Evolutionary conservation across 2,113 vertebrate genomes (phyloP).

Genomic region (crab-eating macaque (Macaca fascicularis)): DNA sequence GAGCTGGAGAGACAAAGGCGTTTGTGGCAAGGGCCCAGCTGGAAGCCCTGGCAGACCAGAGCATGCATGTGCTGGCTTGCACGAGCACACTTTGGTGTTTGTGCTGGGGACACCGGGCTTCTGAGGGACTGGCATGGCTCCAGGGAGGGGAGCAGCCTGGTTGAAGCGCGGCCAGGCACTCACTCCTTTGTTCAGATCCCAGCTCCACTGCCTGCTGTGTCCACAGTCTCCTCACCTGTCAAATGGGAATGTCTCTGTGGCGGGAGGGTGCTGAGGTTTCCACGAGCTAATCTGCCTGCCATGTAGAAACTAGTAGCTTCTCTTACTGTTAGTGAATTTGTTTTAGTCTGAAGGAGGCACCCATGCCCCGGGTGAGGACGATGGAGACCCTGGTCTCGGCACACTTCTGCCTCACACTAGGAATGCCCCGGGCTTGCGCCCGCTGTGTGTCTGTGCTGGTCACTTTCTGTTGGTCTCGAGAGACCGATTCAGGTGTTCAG

Average conservation of each 20-base stretch:
- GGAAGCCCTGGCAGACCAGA: background rate
- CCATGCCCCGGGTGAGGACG: accelerated
- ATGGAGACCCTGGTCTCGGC: background rate
- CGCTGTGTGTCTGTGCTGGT: accelerated
- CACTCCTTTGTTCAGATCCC: background rate
- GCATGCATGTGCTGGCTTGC: accelerated
- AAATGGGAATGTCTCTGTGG: accelerated
- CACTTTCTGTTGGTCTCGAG: background rate
- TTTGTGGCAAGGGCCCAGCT: background rate
- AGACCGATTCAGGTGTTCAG: accelerated
- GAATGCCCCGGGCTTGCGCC: background rate
- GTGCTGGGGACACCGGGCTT: background rate
- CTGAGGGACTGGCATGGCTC: background rate
- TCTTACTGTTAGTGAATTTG: background rate
- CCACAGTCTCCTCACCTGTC: accelerated
- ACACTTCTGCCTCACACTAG: accelerated
- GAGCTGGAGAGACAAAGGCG: background rate
- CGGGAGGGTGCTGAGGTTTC: accelerated
- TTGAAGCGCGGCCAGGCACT: accelerated
- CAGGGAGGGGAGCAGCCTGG: background rate
- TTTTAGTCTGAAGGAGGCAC: too few relatives aligned
- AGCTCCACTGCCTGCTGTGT: accelerated
- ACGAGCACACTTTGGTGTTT: accelerated
- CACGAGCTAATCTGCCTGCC: accelerated
- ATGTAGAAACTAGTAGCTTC: accelerated